Base-by-base conservation (phyloP, 1,140 invertebrate species). In the Antheraea pernyi region DNA sequence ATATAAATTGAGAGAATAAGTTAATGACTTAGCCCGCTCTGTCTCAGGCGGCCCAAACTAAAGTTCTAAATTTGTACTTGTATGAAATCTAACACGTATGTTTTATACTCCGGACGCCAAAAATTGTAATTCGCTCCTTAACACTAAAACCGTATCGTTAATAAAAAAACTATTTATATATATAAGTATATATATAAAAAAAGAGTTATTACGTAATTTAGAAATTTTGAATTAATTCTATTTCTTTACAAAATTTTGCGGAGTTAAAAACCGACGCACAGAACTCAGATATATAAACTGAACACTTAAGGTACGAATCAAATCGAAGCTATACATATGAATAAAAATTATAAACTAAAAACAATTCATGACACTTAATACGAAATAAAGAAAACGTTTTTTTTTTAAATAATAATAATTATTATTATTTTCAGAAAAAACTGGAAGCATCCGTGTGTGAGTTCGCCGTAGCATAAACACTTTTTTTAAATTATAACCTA, bases 301-400 rank as follows among this genome's bases (percentile, higher is more conserved):
- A 78, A 77, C 71, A 76, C 69, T 69, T 74, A 71, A 73, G 73
- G 70, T 9, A 77, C 72, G n/a, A 39, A 36, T 16, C 19, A 37
- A 37, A 30, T 16, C n/a, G 36, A 75, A 88, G 82, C 81, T 73
- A 80, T 77, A 86, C 73, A 75, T 42, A 78, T 77, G 79, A 82
- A 81, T 79, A 86, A 85, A 81, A 86, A 86, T 88, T 91, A 89
- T 76, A 73, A 82, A 85, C 87, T 89, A 91, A 88, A 82, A 81
- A 84, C 85, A 86, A 83, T 84, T 89, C 82, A 86, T 88, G 87
- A 89, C 77, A 82, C 78, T 82, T 83, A 80, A 30, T 61, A 30
- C 60, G 19, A 61, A 61, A 82, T 76, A 76, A 80, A 76, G 78
- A 77, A 76, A 78, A 76, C 66, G 67, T 22, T 77, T 76, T 82